Evolutionary conservation across 1,140 invertebrate species (phyloP).

Genomic region (Oncopeltus fasciatus): DNA sequence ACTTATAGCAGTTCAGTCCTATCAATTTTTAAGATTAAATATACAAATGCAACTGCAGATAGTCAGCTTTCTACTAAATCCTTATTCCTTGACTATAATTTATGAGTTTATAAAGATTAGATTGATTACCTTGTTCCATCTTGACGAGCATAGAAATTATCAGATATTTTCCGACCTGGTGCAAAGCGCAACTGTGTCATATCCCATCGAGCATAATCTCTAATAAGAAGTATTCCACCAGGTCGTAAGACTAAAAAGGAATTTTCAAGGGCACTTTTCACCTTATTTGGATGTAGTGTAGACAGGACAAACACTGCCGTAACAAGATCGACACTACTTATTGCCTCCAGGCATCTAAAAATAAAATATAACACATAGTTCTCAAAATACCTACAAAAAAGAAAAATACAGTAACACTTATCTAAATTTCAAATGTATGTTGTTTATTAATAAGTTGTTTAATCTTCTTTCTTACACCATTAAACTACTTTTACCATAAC

Average conservation of each 20-base stretch:
- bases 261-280: conserved; percentile 50
- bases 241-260: conserved; percentile 54
- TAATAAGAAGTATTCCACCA: conserved; percentile 72
- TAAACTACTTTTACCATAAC: too few species aligned
- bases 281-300: conserved; percentile 65
- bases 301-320: conserved; percentile 70
- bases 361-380: neutral
- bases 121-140: conserved; percentile 77
- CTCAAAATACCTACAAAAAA: neutral
- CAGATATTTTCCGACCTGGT: conserved; percentile 77
- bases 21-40: neutral
- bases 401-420: neutral
- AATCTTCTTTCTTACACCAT: too few species aligned
- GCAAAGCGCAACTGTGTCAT: conserved; percentile 92
- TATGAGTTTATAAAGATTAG: too few species aligned
- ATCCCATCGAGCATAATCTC: conserved; percentile 97
- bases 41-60: neutral
- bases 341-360: neutral
- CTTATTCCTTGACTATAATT: neutral
- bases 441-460: neutral
- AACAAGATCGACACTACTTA: conserved; percentile 41
- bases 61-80: neutral
- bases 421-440: neutral
- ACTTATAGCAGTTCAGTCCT: neutral
- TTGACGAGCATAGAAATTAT: conserved; percentile 92